Evolutionary conservation across 2,888 invertebrate species (phyloP).

Genomic region (Eupithecia subumbrata): DNA sequence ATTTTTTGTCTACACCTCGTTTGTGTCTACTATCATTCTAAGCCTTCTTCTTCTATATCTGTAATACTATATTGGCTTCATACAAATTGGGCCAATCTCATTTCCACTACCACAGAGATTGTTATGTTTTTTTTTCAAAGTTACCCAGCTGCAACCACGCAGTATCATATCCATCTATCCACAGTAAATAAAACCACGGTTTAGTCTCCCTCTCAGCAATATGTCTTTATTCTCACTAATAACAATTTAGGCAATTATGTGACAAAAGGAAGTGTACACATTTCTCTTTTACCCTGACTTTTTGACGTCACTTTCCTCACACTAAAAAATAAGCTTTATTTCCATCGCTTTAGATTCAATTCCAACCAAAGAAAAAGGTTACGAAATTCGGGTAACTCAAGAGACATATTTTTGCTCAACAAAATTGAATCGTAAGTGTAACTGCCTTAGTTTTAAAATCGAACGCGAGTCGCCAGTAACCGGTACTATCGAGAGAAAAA

Average conservation of each 20-base stretch:
- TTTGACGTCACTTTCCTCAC: conserved; percentile 13
- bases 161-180: conserved; percentile 40
- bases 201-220: conserved; percentile 63
- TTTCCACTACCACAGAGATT: neutral
- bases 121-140: neutral
- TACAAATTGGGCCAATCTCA: neutral
- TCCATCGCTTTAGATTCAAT: neutral
- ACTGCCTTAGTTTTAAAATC: neutral
- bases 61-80: neutral
- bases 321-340: conserved; percentile 29
- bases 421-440: neutral
- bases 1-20: too few species aligned
- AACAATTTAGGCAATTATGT: conserved; percentile 83
- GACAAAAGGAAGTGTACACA: conserved; percentile 81
- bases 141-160: conserved; percentile 22
- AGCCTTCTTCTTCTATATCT: too few species aligned
- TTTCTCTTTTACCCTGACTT: conserved; percentile 55
- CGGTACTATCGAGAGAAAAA: neutral
- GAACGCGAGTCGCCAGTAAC: neutral
- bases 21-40: too few species aligned
- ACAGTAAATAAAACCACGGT: conserved; percentile 53
- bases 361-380: neutral
- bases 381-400: neutral
- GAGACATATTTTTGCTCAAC: neutral
- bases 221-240: conserved; percentile 83